Base-by-base conservation (phyloP, 2,888 invertebrate genomes). In the Brachyopa scutellaris region DNA sequence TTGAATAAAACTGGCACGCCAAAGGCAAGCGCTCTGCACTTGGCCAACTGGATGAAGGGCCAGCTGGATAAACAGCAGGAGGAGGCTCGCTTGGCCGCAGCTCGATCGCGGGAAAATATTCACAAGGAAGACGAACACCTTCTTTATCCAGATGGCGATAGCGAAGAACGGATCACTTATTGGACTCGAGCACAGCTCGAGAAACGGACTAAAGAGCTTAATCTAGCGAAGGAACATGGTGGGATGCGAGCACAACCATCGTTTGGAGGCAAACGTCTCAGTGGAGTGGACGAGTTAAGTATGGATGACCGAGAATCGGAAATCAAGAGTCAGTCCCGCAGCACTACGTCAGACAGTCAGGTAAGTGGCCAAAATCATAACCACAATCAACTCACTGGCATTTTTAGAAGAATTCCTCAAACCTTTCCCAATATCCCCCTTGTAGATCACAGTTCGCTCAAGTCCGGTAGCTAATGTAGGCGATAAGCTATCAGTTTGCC, bases 1-100 rank as follows among this genome's bases (percentile, higher is more conserved):
- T 89, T 93, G 78, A 93, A 93, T 84, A 93, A 93, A 88, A 91
- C 91, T 55, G 93, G 93, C 53, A 91, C 92, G 36, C 93, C 94
- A 86, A 94, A 93, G 88, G 94, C 94, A 11, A 95, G 94, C 67
- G 95, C 95, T 0, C 89, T 95, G 53, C 95, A 95, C 86, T 91
- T 95, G 84, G 95, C 95, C 84, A 93, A 95, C 86, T 95, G 95
- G 95, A 95, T 95, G 94, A 95, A 94, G 73, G 94, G 95, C 2
- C 93, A 95, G 78, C 92, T 95, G 55, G 94, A 94, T 84, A 91
- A 92, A 45, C 93, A 93, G 51, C 92, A 93, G 84, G 89, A 90
- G 55, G 88, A 90, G 85, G 90, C 89, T 0, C 88, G 88, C 1
- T 74, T 90, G 66, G 87, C 88, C 13, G 89, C 89, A 2, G 87